A percentile compares a stretch with the other conserved stretches of the same genome.
phyloP scores from a whole-genome alignment of 2,797 vertebrate genomes.

The Champsocephalus gunnari region DNA sequence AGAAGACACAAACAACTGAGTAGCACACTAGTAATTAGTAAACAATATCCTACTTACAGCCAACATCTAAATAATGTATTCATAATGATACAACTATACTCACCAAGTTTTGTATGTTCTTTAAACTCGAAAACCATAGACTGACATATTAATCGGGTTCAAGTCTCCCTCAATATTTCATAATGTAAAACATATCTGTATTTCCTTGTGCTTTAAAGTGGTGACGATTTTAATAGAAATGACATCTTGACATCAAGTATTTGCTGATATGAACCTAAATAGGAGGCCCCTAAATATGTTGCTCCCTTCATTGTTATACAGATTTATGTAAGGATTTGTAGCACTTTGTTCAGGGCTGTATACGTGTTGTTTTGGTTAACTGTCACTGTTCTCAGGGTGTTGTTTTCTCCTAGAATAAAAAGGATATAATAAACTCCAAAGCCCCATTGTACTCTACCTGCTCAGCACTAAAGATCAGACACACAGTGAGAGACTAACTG shows the following conservation, averaged over 20 bases:
- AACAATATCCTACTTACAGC: rapidly evolving
- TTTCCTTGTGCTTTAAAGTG: not conserved
- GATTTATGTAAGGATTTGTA: not conserved
- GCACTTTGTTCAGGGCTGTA: not conserved
- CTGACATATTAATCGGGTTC: no score
- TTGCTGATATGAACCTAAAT: not conserved
- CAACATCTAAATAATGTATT: not conserved
- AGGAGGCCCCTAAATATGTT: not conserved
- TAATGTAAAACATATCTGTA: no score
- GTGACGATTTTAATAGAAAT: not conserved
- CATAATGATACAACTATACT: not conserved
- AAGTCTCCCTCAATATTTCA: no score
- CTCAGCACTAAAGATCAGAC: not conserved
- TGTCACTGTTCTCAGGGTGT: not conserved
- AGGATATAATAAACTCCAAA: not conserved
- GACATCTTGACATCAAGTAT: no score
- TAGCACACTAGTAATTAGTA: not conserved
- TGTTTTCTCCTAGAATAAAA: not conserved
- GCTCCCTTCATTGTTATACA: not conserved
- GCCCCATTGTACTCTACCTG: not conserved
- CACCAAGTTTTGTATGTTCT: no score
- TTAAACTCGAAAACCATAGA: no score
- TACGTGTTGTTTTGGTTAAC: no score
- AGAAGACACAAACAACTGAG: not conserved
- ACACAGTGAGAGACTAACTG: not conserved